These are phyloP conservation scores for Chunga burmeisteri DNA, from an alignment of 2,113 vertebrate genomes.

Conservation along the genomic window DNA sequence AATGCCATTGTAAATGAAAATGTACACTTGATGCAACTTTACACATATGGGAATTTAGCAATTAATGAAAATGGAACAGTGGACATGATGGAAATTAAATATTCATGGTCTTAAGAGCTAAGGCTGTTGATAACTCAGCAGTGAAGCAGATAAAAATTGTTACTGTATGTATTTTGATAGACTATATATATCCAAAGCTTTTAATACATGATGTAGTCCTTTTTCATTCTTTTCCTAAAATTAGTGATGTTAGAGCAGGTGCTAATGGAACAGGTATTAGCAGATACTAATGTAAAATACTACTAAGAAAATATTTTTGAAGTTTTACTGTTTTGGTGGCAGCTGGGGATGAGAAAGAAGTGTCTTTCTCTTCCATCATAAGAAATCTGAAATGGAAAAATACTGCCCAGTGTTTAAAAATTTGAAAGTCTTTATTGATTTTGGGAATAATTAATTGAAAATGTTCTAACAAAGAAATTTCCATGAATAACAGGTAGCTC, in stretches of 20 bases:
- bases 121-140: conserved; percentile 4
- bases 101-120: conserved; percentile 43
- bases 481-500: not conserved
- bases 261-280: not conserved
- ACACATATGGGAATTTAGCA: conserved; percentile 1
- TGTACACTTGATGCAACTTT: not conserved
- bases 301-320: not conserved
- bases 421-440: not conserved
- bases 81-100: not conserved
- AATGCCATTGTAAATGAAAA: conserved; percentile 48
- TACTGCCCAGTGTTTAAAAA: not conserved
- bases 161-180: not conserved
- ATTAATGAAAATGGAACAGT: conserved; percentile 44
- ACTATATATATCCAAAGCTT: not conserved
- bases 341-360: not conserved
- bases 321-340: not conserved
- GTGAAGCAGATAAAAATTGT: conserved; percentile 29
- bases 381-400: not conserved
- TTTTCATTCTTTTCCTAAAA: not conserved
- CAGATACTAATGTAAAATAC: not conserved
- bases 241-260: not conserved
- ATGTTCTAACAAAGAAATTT: not conserved
- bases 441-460: not conserved
- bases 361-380: not conserved
- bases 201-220: not conserved